Percentiles rank a stretch among this genome's conserved stretches.
Evolutionary conservation across 2,888 invertebrate species (phyloP).

Genomic region (Scaptomyza parva): DNA sequence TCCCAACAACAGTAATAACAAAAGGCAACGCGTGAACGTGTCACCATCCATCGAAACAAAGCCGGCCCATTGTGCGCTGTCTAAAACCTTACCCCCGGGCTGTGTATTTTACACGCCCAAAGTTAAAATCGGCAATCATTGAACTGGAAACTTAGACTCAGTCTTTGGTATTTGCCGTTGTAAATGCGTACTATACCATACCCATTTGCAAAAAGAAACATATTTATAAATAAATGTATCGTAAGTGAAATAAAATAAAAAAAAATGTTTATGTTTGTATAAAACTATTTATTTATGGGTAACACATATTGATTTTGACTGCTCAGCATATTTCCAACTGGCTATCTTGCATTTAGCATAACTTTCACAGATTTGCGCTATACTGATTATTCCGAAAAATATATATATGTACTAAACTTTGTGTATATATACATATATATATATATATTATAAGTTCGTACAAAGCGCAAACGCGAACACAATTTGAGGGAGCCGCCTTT

Average conservation of each 20-base stretch:
- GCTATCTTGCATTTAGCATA: slow-evolving; percentile 1
- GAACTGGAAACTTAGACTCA: slow-evolving; percentile 27
- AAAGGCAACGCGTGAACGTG: slow-evolving; percentile 39
- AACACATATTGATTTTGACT: neutral
- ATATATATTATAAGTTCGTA: neutral
- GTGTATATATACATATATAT: neutral
- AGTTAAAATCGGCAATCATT: slow-evolving; percentile 28
- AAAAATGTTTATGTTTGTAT: neutral
- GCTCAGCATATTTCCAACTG: slow-evolving; percentile 16
- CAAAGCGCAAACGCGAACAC: slow-evolving; percentile 35
- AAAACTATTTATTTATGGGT: neutral
- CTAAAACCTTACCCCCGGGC: slow-evolving; percentile 6
- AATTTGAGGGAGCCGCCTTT: neutral
- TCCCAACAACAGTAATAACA: slow-evolving; percentile 46
- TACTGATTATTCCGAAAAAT: neutral
- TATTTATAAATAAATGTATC: neutral
- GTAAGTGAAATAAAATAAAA: neutral
- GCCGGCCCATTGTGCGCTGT: slow-evolving; percentile 43
- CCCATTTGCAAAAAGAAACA: neutral
- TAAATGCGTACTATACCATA: slow-evolving; percentile 2
- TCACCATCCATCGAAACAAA: slow-evolving; percentile 34
- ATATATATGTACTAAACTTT: neutral
- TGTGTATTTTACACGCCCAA: slow-evolving; percentile 24
- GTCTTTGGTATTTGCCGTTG: slow-evolving; percentile 6
- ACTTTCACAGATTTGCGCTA: slow-evolving; percentile 2